Evolutionary conservation across 2,797 vertebrate genomes (phyloP), one percentile per base, ranked within the genome.

Genomic region (Coregonus sp.): DNA sequence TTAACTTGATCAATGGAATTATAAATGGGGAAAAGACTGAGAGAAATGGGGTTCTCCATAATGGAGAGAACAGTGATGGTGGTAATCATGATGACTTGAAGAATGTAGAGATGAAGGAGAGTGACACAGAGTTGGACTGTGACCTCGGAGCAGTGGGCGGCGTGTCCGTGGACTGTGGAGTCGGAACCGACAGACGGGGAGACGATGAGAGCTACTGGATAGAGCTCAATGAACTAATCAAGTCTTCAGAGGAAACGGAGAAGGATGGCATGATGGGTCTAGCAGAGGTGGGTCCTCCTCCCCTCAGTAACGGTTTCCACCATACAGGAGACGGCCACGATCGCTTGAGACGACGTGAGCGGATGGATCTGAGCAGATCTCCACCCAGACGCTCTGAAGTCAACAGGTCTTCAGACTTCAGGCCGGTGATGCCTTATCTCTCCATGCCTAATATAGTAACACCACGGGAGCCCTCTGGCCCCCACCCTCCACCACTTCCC

Each of bases 111-210:
- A 90, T 94, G 87, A 93, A 90, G 65, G 94, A 95, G 70, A 90
- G 84, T 70, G 96, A 95, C 72, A 90, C 90, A 67, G 89, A 92
- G 81, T 94, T 93, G 11, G 96, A 96, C 70, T 94, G 94, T 73
- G 94, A 96, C 80, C 78, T 94, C 4, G 98, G 96, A 86, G 97
- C 97, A n/a, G 96, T 95, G 16, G 97, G 97, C 75, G 97, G 97
- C 75, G 92, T 47, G 40, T 47, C 40, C 0, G 40, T 93, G 70
- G 93, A 93, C 51, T 89, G 89, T 0, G 89, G 86, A n/a, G 86
- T 89, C 66, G 82, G 90, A 61, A 85, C 86, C 1, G 85, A 90
- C 2, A 78, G 79, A 31, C 81, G 86, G 37, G 89, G 86, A 35
- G 89, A 86, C 0, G 89, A 91, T 1, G 81, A 70, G 11, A 84